phyloP scores from a whole-genome alignment of 1,140 invertebrate species.

The Parasteatoda tepidariorum region DNA sequence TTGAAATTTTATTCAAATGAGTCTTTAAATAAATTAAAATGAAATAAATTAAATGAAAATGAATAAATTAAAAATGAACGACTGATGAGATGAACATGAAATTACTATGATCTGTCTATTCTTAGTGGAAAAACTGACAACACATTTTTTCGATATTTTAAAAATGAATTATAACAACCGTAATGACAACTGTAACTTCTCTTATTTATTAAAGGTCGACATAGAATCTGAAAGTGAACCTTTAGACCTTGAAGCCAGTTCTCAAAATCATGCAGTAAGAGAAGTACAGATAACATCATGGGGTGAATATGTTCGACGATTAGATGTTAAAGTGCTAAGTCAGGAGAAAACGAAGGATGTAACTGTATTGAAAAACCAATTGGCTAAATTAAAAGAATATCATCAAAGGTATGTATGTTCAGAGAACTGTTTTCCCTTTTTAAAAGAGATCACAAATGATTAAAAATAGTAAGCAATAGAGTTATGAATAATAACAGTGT shows the following conservation, averaged over 20 bases:
- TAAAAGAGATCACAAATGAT: too few relatives aligned
- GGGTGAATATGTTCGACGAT: slow-evolving; percentile 22
- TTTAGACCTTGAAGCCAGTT: slow-evolving; percentile 32
- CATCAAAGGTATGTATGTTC: slow-evolving; percentile 34
- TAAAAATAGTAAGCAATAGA: too few relatives aligned
- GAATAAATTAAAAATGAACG: too few relatives aligned
- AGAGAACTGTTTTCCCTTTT: neutral
- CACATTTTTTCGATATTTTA: too few relatives aligned
- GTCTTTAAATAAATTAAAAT: too few relatives aligned
- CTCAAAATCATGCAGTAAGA: slow-evolving; percentile 17
- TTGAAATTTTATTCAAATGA: too few relatives aligned
- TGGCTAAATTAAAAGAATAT: neutral
- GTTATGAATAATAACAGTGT: too few relatives aligned
- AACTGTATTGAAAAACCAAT: slow-evolving; percentile 5
- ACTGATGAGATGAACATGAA: too few relatives aligned
- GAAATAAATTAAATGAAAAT: too few relatives aligned
- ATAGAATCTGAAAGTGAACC: slow-evolving; percentile 13
- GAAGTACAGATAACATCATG: slow-evolving; percentile 46
- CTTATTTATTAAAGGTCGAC: slow-evolving; percentile 11
- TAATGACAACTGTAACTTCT: too few relatives aligned
- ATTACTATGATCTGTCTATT: neutral
- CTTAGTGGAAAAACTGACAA: neutral
- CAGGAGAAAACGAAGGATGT: slow-evolving; percentile 29
- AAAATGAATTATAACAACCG: too few relatives aligned
- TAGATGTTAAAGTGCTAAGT: slow-evolving; percentile 20